A percentile compares a stretch with the other conserved stretches of the same genome.
phyloP scores from a whole-genome alignment of 2,888 invertebrate species.

The Mesoligia furuncula region DNA sequence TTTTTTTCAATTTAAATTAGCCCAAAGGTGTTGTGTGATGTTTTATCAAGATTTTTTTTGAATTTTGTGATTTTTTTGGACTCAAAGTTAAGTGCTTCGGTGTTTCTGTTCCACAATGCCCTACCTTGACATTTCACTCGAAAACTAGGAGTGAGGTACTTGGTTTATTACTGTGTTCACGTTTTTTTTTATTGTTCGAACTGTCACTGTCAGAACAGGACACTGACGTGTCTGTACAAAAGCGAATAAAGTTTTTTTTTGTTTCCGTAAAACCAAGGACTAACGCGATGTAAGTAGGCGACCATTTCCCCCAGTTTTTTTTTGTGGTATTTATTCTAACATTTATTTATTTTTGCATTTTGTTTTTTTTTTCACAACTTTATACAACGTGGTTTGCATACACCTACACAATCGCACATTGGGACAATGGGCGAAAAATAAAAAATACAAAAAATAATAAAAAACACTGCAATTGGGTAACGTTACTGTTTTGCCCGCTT shows the following conservation, averaged over 20 bases:
- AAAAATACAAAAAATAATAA: constrained; percentile 58
- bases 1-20: constrained; percentile 67
- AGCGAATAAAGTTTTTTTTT: constrained; percentile 71
- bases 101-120: constrained; percentile 86
- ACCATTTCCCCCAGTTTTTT: constrained; percentile 49
- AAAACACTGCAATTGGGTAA: constrained; percentile 77
- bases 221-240: constrained; percentile 78
- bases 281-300: constrained; percentile 83
- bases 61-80: constrained; percentile 85
- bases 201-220: constrained; percentile 80
- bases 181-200: constrained; percentile 71
- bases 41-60: constrained; percentile 62
- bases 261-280: constrained; percentile 78
- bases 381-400: constrained; percentile 74
- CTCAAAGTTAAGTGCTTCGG: constrained; percentile 83
- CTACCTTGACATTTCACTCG: constrained; percentile 90
- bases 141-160: constrained; percentile 84
- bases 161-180: constrained; percentile 74
- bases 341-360: constrained; percentile 67
- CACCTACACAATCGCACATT: constrained; percentile 77
- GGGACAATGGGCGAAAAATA: constrained; percentile 76
- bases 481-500: constrained; percentile 73
- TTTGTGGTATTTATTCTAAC: constrained; percentile 68
- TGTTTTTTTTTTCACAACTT: constrained; percentile 75
- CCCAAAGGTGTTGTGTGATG: constrained; percentile 89